Evolutionary conservation across 2,797 vertebrate species (phyloP).

Genomic region (Toxotes lorentzi): DNA sequence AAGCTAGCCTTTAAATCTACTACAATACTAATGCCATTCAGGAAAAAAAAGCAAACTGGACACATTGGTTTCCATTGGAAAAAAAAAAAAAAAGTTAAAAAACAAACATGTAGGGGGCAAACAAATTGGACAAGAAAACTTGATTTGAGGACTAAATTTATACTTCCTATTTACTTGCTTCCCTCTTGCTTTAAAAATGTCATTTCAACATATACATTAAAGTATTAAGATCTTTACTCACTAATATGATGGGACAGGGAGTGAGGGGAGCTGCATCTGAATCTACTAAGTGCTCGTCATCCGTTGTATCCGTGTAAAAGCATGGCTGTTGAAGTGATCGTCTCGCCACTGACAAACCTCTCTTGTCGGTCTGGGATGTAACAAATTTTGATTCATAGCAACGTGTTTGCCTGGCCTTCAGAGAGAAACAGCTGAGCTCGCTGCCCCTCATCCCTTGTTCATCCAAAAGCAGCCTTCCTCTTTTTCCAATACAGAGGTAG

Average conservation of each 20-base stretch:
- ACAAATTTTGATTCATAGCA: conserved; percentile 36
- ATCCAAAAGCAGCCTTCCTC: conserved; percentile 62
- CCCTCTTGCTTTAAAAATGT: conserved; percentile 72
- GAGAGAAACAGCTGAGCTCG: conserved; percentile 49
- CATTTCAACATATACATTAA: conserved; percentile 63
- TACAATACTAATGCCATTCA: conserved; percentile 94
- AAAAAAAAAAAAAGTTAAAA: conserved; percentile 72
- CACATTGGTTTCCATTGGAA: conserved; percentile 88
- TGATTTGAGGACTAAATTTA: conserved; percentile 70
- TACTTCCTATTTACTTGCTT: conserved; percentile 81
- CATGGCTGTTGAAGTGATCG: conserved; percentile 70
- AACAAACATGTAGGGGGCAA: conserved; percentile 67
- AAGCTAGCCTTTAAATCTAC: conserved; percentile 91
- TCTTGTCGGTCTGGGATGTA: conserved; percentile 50
- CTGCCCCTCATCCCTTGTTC: conserved; percentile 61
- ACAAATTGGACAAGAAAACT: conserved; percentile 65
- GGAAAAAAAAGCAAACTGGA: conserved; percentile 87
- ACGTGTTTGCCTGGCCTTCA: conserved; percentile 26
- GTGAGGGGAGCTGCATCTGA: conserved; percentile 69
- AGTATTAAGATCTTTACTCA: conserved; percentile 54
- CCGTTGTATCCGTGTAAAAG: conserved; percentile 75
- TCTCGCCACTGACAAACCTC: conserved; percentile 31
- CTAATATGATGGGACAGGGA: conserved; percentile 35
- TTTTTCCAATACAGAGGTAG: conserved; percentile 64
- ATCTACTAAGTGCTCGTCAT: conserved; percentile 87